A percentile compares a stretch with the other conserved stretches of the same genome.
phyloP scores from a whole-genome alignment of 2,888 invertebrate genomes.

The Rhaphigaster nebulosa region DNA sequence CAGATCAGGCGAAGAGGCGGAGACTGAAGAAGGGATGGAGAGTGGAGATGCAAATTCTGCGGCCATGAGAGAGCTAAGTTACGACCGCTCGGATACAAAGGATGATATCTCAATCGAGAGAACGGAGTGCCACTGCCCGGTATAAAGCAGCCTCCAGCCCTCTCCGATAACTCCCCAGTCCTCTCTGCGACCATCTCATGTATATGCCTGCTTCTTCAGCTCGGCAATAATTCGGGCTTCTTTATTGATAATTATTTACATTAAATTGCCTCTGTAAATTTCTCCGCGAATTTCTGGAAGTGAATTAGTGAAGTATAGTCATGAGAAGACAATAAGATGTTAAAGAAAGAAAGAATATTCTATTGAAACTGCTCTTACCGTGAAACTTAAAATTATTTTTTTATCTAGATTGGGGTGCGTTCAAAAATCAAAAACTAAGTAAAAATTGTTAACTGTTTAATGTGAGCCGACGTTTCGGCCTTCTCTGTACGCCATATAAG shows the following conservation, averaged over 20 bases:
- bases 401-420: too few species aligned
- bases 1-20: background rate
- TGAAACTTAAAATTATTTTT: background rate
- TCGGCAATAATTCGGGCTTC: background rate
- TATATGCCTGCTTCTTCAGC: background rate
- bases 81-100: background rate
- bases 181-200: background rate
- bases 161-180: too few species aligned
- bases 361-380: background rate
- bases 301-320: background rate
- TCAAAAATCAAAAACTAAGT: too few species aligned
- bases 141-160: background rate
- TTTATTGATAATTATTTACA: conserved; percentile 30
- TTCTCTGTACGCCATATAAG: too few species aligned
- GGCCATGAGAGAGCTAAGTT: background rate
- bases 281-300: background rate
- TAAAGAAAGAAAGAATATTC: background rate
- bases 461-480: too few species aligned
- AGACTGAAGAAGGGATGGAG: background rate
- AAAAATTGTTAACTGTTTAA: too few species aligned
- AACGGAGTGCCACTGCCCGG: background rate
- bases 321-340: background rate
- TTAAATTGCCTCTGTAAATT: background rate
- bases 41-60: conserved; percentile 10
- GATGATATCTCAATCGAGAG: conserved; percentile 42